phyloP scores from a whole-genome alignment of 1,140 invertebrate species.

The Lineus longissimus region DNA sequence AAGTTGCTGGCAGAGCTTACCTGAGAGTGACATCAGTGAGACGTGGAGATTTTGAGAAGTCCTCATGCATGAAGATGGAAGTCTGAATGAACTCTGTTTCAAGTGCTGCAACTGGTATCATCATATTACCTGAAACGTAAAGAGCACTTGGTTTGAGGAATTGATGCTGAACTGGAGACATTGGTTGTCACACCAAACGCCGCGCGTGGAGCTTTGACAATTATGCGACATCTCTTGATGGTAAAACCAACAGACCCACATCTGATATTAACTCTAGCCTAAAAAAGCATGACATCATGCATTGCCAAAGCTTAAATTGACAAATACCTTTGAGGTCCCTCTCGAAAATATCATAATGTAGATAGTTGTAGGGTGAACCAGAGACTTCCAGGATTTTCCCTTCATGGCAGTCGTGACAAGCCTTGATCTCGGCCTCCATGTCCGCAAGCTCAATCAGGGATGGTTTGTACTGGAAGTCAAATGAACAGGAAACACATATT shows the following conservation, averaged over 20 bases:
- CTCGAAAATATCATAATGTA: conserved; percentile 1
- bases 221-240: not conserved
- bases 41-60: not conserved
- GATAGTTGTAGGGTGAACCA: not conserved
- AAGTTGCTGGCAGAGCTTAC: no score
- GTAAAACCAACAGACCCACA: no score
- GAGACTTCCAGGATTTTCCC: not conserved
- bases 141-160: not conserved
- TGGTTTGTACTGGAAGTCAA: conserved; percentile 30
- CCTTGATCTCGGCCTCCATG: conserved; percentile 33
- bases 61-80: not conserved
- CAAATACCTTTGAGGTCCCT: not conserved
- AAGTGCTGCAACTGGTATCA: not conserved
- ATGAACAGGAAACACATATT: no score
- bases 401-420: conserved; percentile 9
- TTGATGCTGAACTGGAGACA: no score
- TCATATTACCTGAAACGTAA: not conserved
- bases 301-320: not conserved
- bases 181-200: no score
- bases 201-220: no score
- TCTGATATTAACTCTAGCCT: no score
- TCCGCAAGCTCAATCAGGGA: conserved; percentile 34
- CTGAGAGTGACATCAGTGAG: not conserved
- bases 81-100: conserved; percentile 3
- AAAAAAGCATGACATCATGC: no score